phyloP scores from a whole-genome alignment of 2,888 invertebrate genomes.

The Sesamia inferens region DNA sequence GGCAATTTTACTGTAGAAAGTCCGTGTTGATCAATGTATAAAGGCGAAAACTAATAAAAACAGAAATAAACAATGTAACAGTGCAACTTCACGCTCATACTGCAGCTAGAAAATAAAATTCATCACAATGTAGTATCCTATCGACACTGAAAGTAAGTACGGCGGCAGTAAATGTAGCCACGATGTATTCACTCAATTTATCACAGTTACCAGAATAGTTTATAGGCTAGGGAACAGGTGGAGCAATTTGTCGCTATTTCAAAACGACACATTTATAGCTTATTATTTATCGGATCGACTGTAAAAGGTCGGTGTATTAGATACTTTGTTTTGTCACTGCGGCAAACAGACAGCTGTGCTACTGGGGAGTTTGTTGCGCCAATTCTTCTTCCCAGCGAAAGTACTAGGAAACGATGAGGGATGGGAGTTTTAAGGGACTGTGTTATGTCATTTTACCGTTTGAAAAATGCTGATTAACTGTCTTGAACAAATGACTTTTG shows the following conservation, averaged over 20 bases:
- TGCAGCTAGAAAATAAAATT: neutral
- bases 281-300: constrained; percentile 46
- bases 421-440: too few relatives aligned
- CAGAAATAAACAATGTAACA: neutral
- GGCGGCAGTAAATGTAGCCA: constrained; percentile 19
- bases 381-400: too few relatives aligned
- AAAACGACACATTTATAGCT: constrained; percentile 32
- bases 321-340: constrained; percentile 5
- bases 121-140: constrained; percentile 4
- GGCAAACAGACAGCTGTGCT: too few relatives aligned
- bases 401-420: too few relatives aligned
- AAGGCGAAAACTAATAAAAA: neutral
- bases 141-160: constrained; percentile 3
- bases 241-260: constrained; percentile 55
- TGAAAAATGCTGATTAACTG: too few relatives aligned
- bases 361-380: too few relatives aligned
- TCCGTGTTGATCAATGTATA: neutral
- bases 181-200: constrained; percentile 47
- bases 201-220: constrained; percentile 39
- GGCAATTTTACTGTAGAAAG: too few relatives aligned
- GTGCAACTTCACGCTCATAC: neutral
- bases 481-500: too few relatives aligned
- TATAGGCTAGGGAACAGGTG: constrained; percentile 59
- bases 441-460: too few relatives aligned
- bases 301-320: neutral